Evolutionary conservation across 1,140 invertebrate genomes (phyloP), one percentile per base, ranked within the genome.

Genomic region (Heliconius congener): DNA sequence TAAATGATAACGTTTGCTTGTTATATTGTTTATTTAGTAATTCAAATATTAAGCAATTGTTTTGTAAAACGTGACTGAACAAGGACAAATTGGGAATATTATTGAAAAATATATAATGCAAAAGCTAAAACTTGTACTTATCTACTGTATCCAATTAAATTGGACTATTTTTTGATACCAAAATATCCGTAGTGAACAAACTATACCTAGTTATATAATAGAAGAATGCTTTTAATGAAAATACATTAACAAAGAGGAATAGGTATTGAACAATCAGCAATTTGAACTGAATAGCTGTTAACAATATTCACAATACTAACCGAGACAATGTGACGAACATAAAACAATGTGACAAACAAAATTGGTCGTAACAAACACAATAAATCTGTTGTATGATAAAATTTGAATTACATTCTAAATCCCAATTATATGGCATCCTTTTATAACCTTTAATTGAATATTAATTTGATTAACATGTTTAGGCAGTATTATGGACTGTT

Each of bases 391-490:
- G 60, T 66, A 66, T 66, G 60, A 66, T 16, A 66, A 30, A 71
- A 78, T 78, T 73, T 78, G 52, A 78, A 78, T 73, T 72, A 78
- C 71, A 78, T 78, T 78, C 23, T 71, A 78, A 60, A 2, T 60
- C 34, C 50, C 71, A 78, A 78, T 78, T 78, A 78, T 60, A 72
- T 52, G 27, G 72, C 71, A 76, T n/a, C n/a, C 57, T 66, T 73
- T 71, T 55, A 57, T 27, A 73, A 27, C 23, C n/a, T 73, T 55
- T 57, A 73, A 78, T 77, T 77, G 50, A 46, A 71, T 77, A 70
- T 52, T 8, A 23, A 39, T 73, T 37, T 60, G n/a, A 11, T 60
- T 13, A 52, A 52, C 42, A 46, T 46, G 42, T 46, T 46, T 46
- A 46, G 4, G 3, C 16, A 1, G 13, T 42, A 42, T 2, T 46